These are phyloP conservation scores for Diadromus collaris DNA, from an alignment of 2,888 invertebrate genomes.

Conservation along the genomic window DNA sequence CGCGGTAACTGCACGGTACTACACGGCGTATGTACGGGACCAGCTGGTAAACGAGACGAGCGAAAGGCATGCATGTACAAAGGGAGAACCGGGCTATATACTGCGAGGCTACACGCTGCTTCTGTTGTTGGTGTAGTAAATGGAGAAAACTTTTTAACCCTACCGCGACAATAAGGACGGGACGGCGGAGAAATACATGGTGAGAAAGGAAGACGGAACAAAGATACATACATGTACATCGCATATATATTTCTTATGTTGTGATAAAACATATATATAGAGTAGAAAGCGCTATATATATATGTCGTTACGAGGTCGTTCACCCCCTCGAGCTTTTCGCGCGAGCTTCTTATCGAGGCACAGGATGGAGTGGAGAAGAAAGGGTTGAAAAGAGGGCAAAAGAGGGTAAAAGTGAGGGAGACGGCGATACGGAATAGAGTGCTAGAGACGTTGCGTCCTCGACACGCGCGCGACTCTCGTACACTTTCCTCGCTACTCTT, in stretches of 20 bases:
- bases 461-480: conserved; percentile 55
- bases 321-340: conserved; percentile 55
- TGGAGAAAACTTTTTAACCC: conserved; percentile 36
- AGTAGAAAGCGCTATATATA: conserved; percentile 5
- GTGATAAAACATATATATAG: conserved; percentile 19
- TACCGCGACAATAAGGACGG: conserved; percentile 15
- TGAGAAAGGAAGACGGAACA: conserved; percentile 34
- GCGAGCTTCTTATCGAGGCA: conserved; percentile 54
- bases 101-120: conserved; percentile 22
- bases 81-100: conserved; percentile 3
- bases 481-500: conserved; percentile 32
- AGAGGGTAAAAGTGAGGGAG: conserved; percentile 38
- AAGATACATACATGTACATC: conserved; percentile 7
- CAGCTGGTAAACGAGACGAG: conserved; percentile 21
- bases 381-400: conserved; percentile 47
- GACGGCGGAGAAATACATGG: conserved; percentile 25
- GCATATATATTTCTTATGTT: too few species aligned
- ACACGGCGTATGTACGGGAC: background rate
- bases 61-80: background rate
- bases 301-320: conserved; percentile 48
- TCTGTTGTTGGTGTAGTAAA: conserved; percentile 6
- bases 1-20: background rate
- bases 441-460: conserved; percentile 55
- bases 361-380: conserved; percentile 46
- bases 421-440: conserved; percentile 28